These are phyloP conservation scores for Heptranchias perlo DNA, from an alignment of 2,113 vertebrate genomes.

Conservation along the genomic window DNA sequence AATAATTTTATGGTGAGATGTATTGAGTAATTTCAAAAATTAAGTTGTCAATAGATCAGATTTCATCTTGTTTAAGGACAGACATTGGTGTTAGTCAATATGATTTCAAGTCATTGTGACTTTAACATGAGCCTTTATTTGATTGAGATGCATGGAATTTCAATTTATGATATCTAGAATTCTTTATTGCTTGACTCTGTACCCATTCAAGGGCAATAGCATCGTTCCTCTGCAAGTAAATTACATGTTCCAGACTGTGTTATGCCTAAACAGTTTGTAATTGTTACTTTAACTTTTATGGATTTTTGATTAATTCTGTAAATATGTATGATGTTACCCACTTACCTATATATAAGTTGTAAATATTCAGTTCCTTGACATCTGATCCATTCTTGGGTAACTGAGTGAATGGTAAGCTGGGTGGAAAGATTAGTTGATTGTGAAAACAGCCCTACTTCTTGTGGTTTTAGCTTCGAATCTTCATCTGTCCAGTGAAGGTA, in stretches of 20 bases:
- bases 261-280: not conserved
- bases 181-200: not conserved
- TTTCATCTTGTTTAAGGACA: not conserved
- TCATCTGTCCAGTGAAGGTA: not conserved
- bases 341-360: not conserved
- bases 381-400: too few relatives aligned
- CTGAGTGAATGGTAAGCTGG: not conserved
- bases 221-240: not conserved
- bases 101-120: not conserved
- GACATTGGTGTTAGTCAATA: not conserved
- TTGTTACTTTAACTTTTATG: not conserved
- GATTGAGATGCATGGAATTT: not conserved
- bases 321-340: not conserved
- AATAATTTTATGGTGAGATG: not conserved
- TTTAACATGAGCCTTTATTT: not conserved
- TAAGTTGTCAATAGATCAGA: not conserved
- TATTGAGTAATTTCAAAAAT: constrained; percentile 51
- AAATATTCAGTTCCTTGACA: not conserved
- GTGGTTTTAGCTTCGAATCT: not conserved
- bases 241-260: not conserved
- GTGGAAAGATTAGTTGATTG: not conserved
- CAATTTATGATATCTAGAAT: constrained; percentile 1
- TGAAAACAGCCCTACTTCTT: not conserved
- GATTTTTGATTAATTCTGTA: not conserved
- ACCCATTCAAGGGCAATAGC: not conserved